phyloP scores from a whole-genome alignment of 2,888 invertebrate genomes.

The Dynastes tityus region DNA sequence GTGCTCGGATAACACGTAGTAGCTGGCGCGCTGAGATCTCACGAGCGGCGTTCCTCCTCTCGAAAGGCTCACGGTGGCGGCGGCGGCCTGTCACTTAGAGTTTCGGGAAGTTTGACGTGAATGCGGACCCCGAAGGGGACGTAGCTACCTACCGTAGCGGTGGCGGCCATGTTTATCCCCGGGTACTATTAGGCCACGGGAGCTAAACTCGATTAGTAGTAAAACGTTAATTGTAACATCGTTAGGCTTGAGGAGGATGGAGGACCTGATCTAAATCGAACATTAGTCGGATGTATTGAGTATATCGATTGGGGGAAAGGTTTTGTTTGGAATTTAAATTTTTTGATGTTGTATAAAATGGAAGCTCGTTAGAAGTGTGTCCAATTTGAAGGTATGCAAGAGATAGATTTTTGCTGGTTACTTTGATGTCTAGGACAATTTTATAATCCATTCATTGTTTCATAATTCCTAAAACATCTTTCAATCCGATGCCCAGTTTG shows the following conservation, averaged over 20 bases:
- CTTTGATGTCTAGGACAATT: too few species aligned
- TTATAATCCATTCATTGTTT: too few species aligned
- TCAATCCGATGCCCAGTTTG: too few species aligned
- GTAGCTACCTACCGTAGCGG: neutral
- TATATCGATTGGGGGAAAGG: conserved; percentile 60
- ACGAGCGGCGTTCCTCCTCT: conserved; percentile 3
- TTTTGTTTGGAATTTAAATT: conserved; percentile 52
- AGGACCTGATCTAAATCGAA: conserved; percentile 26
- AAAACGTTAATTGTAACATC: conserved; percentile 36
- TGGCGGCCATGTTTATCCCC: conserved; percentile 14
- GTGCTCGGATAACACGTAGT: conserved; percentile 22
- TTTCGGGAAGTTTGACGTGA: conserved; percentile 31
- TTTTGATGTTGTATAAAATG: neutral
- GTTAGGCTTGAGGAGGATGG: neutral
- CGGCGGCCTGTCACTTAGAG: conserved; percentile 32
- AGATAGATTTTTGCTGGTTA: too few species aligned
- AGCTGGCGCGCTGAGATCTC: neutral
- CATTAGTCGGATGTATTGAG: conserved; percentile 48
- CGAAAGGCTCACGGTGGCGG: conserved; percentile 11
- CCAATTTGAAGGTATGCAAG: too few species aligned
- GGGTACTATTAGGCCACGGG: neutral
- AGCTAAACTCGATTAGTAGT: conserved; percentile 36
- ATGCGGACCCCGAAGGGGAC: conserved; percentile 36
- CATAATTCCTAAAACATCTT: too few species aligned
- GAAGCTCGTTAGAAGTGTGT: too few species aligned